A percentile compares a stretch with the other conserved stretches of the same genome.
Evolutionary conservation across 2,888 invertebrate genomes (phyloP).

Genomic region (Itoplectis maculator): DNA sequence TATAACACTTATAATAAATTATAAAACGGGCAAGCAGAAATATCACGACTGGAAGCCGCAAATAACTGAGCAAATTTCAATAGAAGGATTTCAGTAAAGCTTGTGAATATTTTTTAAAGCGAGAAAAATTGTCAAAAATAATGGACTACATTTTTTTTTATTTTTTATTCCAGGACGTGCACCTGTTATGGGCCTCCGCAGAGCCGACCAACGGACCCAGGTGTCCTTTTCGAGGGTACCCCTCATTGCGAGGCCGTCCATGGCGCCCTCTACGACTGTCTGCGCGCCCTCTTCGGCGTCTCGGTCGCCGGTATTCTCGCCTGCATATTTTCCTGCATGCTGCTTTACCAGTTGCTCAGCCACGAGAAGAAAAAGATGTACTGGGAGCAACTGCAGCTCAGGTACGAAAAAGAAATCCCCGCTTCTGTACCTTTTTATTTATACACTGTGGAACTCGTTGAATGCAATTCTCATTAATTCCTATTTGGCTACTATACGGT

Average conservation of each 20-base stretch:
- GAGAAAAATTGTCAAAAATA: too few species aligned
- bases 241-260: constrained; percentile 96
- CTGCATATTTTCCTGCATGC: constrained; percentile 96
- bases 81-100: too few species aligned
- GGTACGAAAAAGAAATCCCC: constrained; percentile 81
- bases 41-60: too few species aligned
- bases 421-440: not conserved
- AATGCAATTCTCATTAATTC: constrained; percentile 1
- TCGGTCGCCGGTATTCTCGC: constrained; percentile 96
- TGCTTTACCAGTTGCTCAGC: constrained; percentile 94
- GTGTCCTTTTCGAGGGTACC: constrained; percentile 93
- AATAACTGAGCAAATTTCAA: too few species aligned
- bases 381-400: constrained; percentile 95
- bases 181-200: constrained; percentile 84
- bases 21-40: too few species aligned
- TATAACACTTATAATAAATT: too few species aligned
- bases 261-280: constrained; percentile 94
- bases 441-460: not conserved
- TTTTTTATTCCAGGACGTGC: constrained; percentile 85
- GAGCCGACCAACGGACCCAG: constrained; percentile 78
- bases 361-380: constrained; percentile 98
- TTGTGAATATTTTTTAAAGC: too few species aligned
- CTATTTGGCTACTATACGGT: too few species aligned
- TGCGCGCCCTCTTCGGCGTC: constrained; percentile 95
- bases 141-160: too few species aligned